Base-by-base conservation (phyloP, 2,888 invertebrate genomes). In the Cosmopolites sordidus region DNA sequence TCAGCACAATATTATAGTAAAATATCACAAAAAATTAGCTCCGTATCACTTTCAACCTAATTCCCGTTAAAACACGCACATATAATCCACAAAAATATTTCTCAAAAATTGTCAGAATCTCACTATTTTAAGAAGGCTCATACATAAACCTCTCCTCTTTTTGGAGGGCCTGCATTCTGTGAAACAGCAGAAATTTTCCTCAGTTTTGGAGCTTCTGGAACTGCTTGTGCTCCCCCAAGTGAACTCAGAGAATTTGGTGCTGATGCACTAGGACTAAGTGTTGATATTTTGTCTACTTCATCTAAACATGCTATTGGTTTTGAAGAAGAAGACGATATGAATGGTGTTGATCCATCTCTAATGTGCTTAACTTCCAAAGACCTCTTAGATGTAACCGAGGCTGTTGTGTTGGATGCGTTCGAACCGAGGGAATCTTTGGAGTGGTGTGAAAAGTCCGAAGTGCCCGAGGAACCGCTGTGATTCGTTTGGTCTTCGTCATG, bases 141-240 rank as follows among this genome's bases (percentile, higher is more conserved):
- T 51, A 81, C 81, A 64, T 80, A 81, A 47, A 81, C 80, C 62
- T 81, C 81, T 8, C 78, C 76, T 38, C 80, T 68, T 60, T 80
- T 79, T 6, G 73, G 73, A 1, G 74, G 69, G 30, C 69, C 58
- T 64, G 70, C 6, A 9, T 70, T 73, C 59, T 78, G 73, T 27
- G 76, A 73, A 37, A 71, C 68, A 5, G 67, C 63, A 4, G 74
- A 73, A 3, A 78, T 75, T 60, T 80, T 79, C 58, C 80, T 72
- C 48, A 63, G 72, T 60, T 52, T 66, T 14, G 63, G 62, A 8
- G 62, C 66, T 3, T 42, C 57, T 49, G 39, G 43, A 42, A 40
- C 41, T 16, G 16, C 33, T 12, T 48, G 38, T 9, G 39, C 16
- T 17, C 57, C 56, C 8, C 59, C 50, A 30, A 64, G 40, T 0